phyloP scores from a whole-genome alignment of 2,888 invertebrate genomes.

The Philopedon plagiatum region DNA sequence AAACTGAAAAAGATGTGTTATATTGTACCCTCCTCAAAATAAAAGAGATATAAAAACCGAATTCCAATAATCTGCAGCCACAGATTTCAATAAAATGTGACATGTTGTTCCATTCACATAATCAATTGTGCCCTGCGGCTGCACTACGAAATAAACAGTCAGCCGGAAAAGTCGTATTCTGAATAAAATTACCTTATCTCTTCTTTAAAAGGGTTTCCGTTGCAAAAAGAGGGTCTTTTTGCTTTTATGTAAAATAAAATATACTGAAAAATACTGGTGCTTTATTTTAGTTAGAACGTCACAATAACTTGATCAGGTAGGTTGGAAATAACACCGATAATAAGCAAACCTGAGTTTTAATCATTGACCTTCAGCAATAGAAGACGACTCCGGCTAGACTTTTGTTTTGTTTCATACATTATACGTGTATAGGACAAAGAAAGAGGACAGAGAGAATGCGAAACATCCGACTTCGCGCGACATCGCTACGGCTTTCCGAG shows the following conservation, averaged over 20 bases:
- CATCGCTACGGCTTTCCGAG: no score
- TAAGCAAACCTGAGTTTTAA: neutral
- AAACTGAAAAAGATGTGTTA: constrained; percentile 10
- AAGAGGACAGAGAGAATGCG: no score
- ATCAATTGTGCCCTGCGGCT: constrained; percentile 41
- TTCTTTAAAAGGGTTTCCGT: constrained; percentile 28
- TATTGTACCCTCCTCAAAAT: constrained; percentile 3
- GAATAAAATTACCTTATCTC: constrained; percentile 45
- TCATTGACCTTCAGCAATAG: no score
- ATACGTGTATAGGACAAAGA: no score
- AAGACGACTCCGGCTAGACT: no score
- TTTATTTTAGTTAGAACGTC: neutral
- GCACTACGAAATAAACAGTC: constrained; percentile 40
- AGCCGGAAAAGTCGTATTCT: constrained; percentile 35
- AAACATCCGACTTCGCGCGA: no score
- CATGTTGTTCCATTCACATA: constrained; percentile 48
- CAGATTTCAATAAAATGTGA: constrained; percentile 46
- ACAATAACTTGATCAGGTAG: neutral
- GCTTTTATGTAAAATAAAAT: constrained; percentile 3
- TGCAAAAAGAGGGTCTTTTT: constrained; percentile 21
- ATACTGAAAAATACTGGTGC: neutral
- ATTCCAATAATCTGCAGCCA: constrained; percentile 37
- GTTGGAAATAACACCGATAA: neutral
- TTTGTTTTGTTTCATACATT: no score
- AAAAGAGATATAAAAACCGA: constrained; percentile 24